Conservation (phyloP, 2,888 invertebrate species). For the Pristionchus japonicus region DNA sequence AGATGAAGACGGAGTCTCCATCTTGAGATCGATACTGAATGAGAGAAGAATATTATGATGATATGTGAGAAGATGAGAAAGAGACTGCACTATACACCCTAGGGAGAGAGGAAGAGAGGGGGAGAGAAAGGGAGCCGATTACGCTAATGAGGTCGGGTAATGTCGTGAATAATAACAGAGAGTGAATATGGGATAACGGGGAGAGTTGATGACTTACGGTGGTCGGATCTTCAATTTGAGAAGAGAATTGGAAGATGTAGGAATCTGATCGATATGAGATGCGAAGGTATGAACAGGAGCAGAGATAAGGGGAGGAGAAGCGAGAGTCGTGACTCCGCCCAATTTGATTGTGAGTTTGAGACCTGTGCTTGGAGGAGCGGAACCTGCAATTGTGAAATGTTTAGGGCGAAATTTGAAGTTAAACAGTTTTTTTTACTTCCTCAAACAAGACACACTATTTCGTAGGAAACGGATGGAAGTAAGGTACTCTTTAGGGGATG, state of each 20-base stretch:
- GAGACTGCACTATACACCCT: neutral
- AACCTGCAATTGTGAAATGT: neutral
- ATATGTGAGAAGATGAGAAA: neutral
- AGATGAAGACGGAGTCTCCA: neutral
- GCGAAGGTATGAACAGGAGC: neutral
- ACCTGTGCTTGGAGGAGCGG: neutral
- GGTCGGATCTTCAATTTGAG: conserved; percentile 24
- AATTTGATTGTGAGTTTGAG: conserved; percentile 43
- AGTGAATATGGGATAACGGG: neutral
- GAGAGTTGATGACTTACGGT: conserved; percentile 25
- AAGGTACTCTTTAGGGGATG: no score
- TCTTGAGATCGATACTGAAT: conserved; percentile 4
- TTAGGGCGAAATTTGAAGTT: no score
- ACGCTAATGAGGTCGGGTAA: conserved; percentile 12
- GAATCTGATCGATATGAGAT: neutral
- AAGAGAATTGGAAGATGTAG: neutral
- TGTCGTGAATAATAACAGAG: neutral
- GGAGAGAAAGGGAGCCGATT: neutral
- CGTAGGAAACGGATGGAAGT: no score
- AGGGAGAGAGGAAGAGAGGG: conserved; percentile 16
- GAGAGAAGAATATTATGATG: neutral
- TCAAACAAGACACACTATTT: no score
- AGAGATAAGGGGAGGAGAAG: neutral
- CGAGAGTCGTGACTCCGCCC: neutral
- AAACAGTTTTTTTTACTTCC: no score